Conservation (phyloP, 1,140 invertebrate species). For the Nylanderia fulva region DNA sequence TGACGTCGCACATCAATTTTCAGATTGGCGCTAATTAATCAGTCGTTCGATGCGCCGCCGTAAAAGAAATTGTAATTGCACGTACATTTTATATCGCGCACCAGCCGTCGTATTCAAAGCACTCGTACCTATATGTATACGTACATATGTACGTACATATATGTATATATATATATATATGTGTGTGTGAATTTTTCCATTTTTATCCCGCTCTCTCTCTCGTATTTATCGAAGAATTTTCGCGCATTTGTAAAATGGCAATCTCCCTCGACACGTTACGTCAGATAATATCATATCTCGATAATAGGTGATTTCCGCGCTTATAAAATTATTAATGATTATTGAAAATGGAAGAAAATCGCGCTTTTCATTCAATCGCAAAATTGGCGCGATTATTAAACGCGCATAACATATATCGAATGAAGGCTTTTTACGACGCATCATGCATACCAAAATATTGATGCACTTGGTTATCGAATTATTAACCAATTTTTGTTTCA, state of each 20-base stretch:
- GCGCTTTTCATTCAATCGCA: neutral
- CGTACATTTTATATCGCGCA: neutral
- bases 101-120: neutral
- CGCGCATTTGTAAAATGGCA: conserved; percentile 25
- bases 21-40: conserved; percentile 35
- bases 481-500: conserved; percentile 24
- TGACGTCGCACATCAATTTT: conserved; percentile 28
- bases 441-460: conserved; percentile 36
- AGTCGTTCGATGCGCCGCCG: neutral
- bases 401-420: neutral
- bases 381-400: conserved; percentile 4
- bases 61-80: neutral
- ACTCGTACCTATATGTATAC: too few species aligned
- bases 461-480: conserved; percentile 25
- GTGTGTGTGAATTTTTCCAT: neutral
- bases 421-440: conserved; percentile 21
- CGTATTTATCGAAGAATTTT: neutral
- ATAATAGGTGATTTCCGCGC: conserved; percentile 39
- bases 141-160: too few species aligned
- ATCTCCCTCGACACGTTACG: conserved; percentile 23
- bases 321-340: conserved; percentile 46
- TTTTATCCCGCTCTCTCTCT: neutral
- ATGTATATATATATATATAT: too few species aligned
- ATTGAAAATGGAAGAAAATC: conserved; percentile 8
- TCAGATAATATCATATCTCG: conserved; percentile 5